These are phyloP conservation scores for Percina caprodes DNA, from an alignment of 2,113 vertebrate species.

Conservation along the genomic window DNA sequence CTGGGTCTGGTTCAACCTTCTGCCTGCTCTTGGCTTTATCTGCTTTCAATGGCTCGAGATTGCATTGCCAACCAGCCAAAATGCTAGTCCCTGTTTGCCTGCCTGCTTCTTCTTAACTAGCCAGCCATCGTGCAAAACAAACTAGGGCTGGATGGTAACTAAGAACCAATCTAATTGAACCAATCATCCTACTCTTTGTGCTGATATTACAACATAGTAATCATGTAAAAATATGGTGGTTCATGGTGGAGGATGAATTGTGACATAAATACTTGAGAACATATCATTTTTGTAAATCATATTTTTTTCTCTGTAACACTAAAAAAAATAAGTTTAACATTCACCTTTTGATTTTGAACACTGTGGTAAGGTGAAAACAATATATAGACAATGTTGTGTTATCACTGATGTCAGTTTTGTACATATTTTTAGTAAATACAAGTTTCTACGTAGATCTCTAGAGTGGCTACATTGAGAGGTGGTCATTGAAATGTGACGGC, in stretches of 20 bases:
- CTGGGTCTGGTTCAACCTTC: conserved; percentile 62
- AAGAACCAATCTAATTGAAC: not conserved
- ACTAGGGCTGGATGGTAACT: not conserved
- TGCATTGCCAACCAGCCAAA: conserved; percentile 41
- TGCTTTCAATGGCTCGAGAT: conserved; percentile 62
- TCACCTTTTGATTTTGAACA: not conserved
- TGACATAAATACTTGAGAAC: not conserved
- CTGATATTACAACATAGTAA: not conserved
- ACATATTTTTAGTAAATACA: not conserved
- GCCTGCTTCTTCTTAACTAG: conserved; percentile 16
- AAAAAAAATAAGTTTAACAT: not conserved
- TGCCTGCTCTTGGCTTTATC: conserved; percentile 63
- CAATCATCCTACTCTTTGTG: not conserved
- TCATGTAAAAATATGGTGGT: not conserved
- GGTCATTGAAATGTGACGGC: not conserved
- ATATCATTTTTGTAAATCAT: not conserved
- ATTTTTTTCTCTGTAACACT: not conserved
- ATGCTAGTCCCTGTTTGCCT: conserved; percentile 28
- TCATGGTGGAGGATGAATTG: not conserved
- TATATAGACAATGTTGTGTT: too few species aligned
- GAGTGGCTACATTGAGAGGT: not conserved
- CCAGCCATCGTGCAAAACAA: conserved; percentile 25
- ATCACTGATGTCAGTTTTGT: too few species aligned
- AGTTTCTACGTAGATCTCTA: not conserved
- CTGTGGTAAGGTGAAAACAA: too few species aligned